A percentile compares a stretch with the other conserved stretches of the same genome.
These are phyloP conservation scores for Coilia nasus DNA, from an alignment of 2,797 vertebrate species.

Conservation along the genomic window DNA sequence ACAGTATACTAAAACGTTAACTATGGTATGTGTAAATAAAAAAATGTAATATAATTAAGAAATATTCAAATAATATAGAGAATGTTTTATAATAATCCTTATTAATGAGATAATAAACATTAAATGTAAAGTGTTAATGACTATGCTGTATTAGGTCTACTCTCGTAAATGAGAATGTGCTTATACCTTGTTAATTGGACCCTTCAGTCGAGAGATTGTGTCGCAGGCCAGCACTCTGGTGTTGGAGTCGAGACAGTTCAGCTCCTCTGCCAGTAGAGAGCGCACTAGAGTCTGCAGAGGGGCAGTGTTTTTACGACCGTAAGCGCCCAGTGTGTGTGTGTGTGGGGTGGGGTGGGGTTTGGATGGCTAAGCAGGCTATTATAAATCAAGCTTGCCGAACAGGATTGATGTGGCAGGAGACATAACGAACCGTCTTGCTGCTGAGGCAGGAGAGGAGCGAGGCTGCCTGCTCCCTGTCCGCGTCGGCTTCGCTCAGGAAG, in stretches of 20 bases:
- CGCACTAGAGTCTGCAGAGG: slow-evolving; percentile 69
- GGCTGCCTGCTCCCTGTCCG: slow-evolving; percentile 64
- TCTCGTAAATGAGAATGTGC: not conserved
- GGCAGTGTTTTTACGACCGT: not conserved
- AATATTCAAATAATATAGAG: no score
- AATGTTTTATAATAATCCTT: not conserved
- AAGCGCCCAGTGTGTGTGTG: not conserved
- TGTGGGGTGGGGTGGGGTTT: not conserved
- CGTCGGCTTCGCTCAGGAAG: slow-evolving; percentile 60
- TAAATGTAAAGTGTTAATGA: not conserved
- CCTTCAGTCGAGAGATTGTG: slow-evolving; percentile 65
- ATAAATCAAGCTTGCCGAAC: not conserved
- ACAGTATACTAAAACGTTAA: not conserved
- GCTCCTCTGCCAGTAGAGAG: slow-evolving; percentile 70
- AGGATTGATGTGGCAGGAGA: not conserved
- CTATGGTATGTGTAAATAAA: no score
- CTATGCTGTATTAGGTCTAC: not conserved
- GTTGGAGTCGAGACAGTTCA: slow-evolving; percentile 73
- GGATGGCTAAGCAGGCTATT: not conserved
- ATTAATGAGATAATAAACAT: not conserved
- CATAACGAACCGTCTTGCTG: slow-evolving; percentile 62
- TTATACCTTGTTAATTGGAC: slow-evolving; percentile 67
- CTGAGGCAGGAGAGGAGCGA: slow-evolving; percentile 67
- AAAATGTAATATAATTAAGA: no score
- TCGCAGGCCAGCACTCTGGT: slow-evolving; percentile 67